Evolutionary conservation across 2,113 vertebrate genomes (phyloP), one percentile per base, ranked within the genome.

Genomic region (Burhinus bistriatus): DNA sequence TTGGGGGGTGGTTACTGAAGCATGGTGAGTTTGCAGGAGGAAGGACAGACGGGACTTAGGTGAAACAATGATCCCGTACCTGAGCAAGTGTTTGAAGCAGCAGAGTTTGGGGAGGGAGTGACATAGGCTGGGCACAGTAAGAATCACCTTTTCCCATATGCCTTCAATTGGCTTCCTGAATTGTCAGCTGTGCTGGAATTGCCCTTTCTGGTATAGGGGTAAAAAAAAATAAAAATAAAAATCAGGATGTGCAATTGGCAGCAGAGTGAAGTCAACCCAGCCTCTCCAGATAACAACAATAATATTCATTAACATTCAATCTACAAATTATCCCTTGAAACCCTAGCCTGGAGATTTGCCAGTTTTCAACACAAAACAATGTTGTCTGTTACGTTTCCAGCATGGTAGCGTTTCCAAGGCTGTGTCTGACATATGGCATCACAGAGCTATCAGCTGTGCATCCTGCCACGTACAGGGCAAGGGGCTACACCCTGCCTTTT

Each of bases 241-340:
- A 42, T 38, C 49, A 29, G 64, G 34, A 69, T 11, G 16, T 81
- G n/a, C 42, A 36, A 40, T 19, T 78, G 69, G 86, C 90, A 92
- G 71, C 25, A 34, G 76, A 25, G 52, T 45, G 16, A 93, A 94
- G 55, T 59, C 90, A 82, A 77, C 68, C 21, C 51, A 44, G 89
- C 77, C 80, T 62, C 90, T 69, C 44, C 47, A 51, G 58, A 55
- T 83, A 92, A 69, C 51, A 93, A 51, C 93, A 90, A 51, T 69
- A 88, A 90, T 78, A 68, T 52, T 92, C 86, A 95, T 96, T 94
- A 97, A 89, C 86, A 36, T 92, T 87, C 94, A 81, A 81, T 95
- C 90, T 94, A 71, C 95, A 97, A 83, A 95, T 93, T 90, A 89
- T 87, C 89, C 94, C 86, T 84, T 84, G 72, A 81, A 97, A 69